Evolutionary conservation across 2,113 vertebrate genomes (phyloP).

Genomic region (Turnix velox): DNA sequence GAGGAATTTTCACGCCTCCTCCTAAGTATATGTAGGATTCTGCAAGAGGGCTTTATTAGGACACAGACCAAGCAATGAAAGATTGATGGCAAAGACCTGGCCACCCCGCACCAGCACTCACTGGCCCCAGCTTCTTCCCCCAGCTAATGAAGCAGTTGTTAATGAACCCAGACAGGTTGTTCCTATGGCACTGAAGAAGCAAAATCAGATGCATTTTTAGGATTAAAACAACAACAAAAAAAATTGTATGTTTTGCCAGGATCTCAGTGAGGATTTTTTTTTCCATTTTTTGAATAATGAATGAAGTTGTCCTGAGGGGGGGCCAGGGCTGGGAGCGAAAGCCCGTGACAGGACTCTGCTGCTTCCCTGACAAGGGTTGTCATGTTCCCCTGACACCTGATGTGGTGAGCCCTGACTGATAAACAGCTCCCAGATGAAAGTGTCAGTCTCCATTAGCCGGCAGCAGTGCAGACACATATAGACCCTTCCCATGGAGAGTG

Average conservation of each 20-base stretch:
- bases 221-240: background rate
- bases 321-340: conserved; percentile 44
- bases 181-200: conserved; percentile 25
- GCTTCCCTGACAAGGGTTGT: conserved; percentile 66
- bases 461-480: background rate
- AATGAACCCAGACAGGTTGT: conserved; percentile 57
- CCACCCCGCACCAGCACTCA: too few species aligned
- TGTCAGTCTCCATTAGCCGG: conserved; percentile 71
- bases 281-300: conserved; percentile 60
- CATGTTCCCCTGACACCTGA: conserved; percentile 66
- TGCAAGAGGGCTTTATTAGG: background rate
- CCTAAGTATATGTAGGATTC: conserved; percentile 25
- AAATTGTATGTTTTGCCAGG: conserved; percentile 45
- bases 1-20: conserved; percentile 5
- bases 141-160: conserved; percentile 49
- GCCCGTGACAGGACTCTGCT: conserved; percentile 66
- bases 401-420: conserved; percentile 52
- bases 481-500: background rate
- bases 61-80: background rate
- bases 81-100: conserved; percentile 16
- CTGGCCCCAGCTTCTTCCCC: too few species aligned
- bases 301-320: conserved; percentile 64
- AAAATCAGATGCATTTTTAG: conserved; percentile 39
- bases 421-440: conserved; percentile 68
- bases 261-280: background rate